Percentiles rank a stretch among this genome's conserved stretches.
phyloP scores from a whole-genome alignment of 2,888 invertebrate species.

The Parnassius apollo region DNA sequence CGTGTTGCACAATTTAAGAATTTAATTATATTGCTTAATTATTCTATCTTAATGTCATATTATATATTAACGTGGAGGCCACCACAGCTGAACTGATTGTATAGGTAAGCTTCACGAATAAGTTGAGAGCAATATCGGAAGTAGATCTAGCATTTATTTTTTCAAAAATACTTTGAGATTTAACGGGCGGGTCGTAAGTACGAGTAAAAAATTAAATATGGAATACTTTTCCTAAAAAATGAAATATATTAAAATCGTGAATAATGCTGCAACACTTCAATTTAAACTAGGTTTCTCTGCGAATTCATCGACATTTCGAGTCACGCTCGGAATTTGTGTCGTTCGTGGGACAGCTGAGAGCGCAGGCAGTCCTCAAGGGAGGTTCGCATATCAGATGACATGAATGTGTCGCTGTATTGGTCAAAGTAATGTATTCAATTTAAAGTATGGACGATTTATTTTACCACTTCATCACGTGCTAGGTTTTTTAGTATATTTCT shows the following conservation, averaged over 20 bases:
- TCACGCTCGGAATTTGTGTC: conserved; percentile 26
- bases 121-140: too few relatives aligned
- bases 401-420: conserved; percentile 18
- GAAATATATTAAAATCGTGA: conserved; percentile 1
- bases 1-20: too few relatives aligned
- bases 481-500: background rate
- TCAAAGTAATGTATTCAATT: conserved; percentile 24
- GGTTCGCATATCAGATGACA: conserved; percentile 18
- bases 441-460: conserved; percentile 5
- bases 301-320: conserved; percentile 26
- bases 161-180: too few relatives aligned
- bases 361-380: conserved; percentile 16
- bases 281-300: conserved; percentile 9
- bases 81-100: too few relatives aligned
- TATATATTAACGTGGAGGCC: too few relatives aligned
- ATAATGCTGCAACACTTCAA: conserved; percentile 8
- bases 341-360: conserved; percentile 17
- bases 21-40: too few relatives aligned
- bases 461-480: conserved; percentile 11
- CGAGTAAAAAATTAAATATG: too few relatives aligned
- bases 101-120: too few relatives aligned
- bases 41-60: too few relatives aligned
- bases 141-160: too few relatives aligned
- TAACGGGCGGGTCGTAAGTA: too few relatives aligned
- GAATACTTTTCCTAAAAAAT: too few relatives aligned